Evolutionary conservation across 2,888 invertebrate species (phyloP), one percentile per base, ranked within the genome.

Genomic region (Polyploca ridens): DNA sequence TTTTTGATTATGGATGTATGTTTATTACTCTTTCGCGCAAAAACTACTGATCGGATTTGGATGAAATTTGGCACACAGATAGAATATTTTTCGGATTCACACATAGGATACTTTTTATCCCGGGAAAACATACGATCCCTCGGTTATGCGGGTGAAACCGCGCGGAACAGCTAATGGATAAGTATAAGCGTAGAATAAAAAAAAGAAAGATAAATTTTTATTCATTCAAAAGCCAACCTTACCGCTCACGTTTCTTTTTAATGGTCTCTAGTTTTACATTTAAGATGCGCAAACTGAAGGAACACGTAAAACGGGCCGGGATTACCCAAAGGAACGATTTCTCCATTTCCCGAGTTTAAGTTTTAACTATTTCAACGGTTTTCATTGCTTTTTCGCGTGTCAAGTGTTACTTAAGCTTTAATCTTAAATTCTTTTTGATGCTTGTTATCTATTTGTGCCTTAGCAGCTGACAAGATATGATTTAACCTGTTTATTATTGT

Each of bases 151-250:
- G 33, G 5, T 33, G 33, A 33, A 33, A 33, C 33, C 5, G 33
- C 4, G 33, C 33, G 33, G 5, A 33, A 33, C 5, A 33, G 4
- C 33, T 33, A 33, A 3, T 33, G 3, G 33, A 5, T 5, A 33
- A n/a, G n/a, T n/a, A n/a, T n/a, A n/a, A n/a, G n/a, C 7, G 35
- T 6, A 35, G 35, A 35, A 35, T 6, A 35, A 35, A 35, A 6
- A 69, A 64, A 73, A 66, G 62, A 66, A 54, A 27, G 27, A 41
- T 57, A 63, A 62, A 66, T 70, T 65, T 71, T 69, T 59, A 66
- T 38, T 33, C 19, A 63, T 46, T 44, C 58, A 54, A 13, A 13
- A 41, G 41, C 8, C 10, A n/a, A 63, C 8, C 41, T 58, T 49
- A 49, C 46, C 33, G 46, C 41, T 63, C 63, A 63, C 63, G 63